Evolutionary conservation across 2,888 invertebrate genomes (phyloP).

Genomic region (Lamellibrachia columna): DNA sequence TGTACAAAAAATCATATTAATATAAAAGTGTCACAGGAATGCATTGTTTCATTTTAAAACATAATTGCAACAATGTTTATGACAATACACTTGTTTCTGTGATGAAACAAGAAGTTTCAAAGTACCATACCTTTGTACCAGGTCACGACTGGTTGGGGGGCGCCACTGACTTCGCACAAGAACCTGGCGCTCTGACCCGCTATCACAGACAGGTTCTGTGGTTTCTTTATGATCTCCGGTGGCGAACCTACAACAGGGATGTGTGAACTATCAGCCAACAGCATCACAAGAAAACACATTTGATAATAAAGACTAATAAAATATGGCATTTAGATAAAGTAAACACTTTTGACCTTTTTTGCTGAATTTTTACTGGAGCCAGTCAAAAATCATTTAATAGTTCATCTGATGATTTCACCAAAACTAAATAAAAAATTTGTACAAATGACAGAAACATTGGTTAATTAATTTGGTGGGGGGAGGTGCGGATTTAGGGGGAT

Average conservation of each 20-base stretch:
- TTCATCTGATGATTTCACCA: no score
- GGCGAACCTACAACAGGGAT: constrained; percentile 69
- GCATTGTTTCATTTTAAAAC: no score
- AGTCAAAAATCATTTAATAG: no score
- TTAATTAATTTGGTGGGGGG: no score
- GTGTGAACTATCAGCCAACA: not conserved
- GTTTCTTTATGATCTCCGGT: constrained; percentile 85
- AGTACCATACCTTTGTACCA: constrained; percentile 75
- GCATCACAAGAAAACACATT: not conserved
- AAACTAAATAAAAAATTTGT: no score
- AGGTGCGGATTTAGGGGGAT: no score
- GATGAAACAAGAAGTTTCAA: not conserved
- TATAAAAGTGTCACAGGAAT: not conserved
- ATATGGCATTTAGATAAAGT: no score
- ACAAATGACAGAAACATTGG: no score
- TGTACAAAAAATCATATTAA: not conserved
- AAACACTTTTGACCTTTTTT: no score
- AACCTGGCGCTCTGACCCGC: constrained; percentile 93
- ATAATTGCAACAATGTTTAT: no score
- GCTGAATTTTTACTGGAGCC: no score
- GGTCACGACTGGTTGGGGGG: constrained; percentile 88
- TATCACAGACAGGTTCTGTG: constrained; percentile 86
- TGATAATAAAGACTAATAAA: not conserved
- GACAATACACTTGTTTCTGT: constrained; percentile 13
- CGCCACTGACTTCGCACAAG: constrained; percentile 88